Percentiles rank a stretch among this genome's conserved stretches.
Evolutionary conservation across 2,888 invertebrate genomes (phyloP).

Genomic region (Drosophila multiciliata): DNA sequence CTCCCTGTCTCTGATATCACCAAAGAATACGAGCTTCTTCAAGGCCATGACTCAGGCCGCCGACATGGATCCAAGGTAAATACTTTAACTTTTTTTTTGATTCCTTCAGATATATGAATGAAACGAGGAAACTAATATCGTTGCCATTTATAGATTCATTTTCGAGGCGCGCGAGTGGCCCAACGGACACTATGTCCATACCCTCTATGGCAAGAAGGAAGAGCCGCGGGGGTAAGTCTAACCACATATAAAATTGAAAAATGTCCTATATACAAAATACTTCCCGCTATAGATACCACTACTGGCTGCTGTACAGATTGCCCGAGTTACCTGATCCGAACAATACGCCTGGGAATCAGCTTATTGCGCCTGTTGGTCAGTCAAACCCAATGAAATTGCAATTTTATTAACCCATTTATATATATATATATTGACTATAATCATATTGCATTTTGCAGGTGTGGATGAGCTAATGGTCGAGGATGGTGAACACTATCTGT

Average conservation of each 20-base stretch:
- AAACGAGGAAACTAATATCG: not conserved
- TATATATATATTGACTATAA: not conserved
- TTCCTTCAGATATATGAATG: not conserved
- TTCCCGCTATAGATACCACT: conserved; percentile 88
- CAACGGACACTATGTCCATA: conserved; percentile 96
- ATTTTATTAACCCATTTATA: not conserved
- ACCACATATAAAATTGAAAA: not conserved
- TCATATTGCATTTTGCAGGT: conserved; percentile 85
- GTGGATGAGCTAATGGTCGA: conserved; percentile 94
- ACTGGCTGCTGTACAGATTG: conserved; percentile 94
- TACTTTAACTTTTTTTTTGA: not conserved
- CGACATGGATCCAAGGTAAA: conserved; percentile 88
- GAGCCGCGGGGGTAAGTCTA: conserved; percentile 84
- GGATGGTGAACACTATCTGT: conserved; percentile 94
- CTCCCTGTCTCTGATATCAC: conserved; percentile 90
- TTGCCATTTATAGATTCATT: conserved; percentile 85
- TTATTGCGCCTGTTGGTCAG: conserved; percentile 94
- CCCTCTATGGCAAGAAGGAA: conserved; percentile 87
- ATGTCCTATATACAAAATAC: not conserved
- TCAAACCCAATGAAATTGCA: conserved; percentile 20
- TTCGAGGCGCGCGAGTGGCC: conserved; percentile 95
- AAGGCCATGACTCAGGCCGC: conserved; percentile 94
- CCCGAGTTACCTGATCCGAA: conserved; percentile 92
- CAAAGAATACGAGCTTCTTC: conserved; percentile 89
- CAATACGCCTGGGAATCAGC: conserved; percentile 93